These are phyloP conservation scores for Yasuhikotakia modesta DNA, from an alignment of 2,797 vertebrate species.

Conservation along the genomic window DNA sequence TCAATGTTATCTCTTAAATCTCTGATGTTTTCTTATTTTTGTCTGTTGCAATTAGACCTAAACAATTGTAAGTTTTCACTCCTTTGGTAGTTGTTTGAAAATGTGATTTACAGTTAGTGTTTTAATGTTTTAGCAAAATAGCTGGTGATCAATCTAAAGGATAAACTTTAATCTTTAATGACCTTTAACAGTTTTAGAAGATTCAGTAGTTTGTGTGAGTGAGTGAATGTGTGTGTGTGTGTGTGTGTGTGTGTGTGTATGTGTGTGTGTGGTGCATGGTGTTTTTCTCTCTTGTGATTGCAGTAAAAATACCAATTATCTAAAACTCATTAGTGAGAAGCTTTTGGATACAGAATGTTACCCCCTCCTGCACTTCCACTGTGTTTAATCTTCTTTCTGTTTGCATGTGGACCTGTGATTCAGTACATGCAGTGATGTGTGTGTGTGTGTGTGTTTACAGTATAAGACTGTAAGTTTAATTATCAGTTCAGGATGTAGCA, in stretches of 20 bases:
- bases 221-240: constrained; percentile 75
- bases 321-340: constrained; percentile 79
- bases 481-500: constrained; percentile 72
- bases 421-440: constrained; percentile 34
- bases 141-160: constrained; percentile 70
- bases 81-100: constrained; percentile 62
- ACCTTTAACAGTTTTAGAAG: constrained; percentile 78
- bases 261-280: constrained; percentile 76
- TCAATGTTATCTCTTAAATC: neutral
- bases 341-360: constrained; percentile 75
- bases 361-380: constrained; percentile 50
- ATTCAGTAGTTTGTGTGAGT: constrained; percentile 74
- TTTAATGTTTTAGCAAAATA: constrained; percentile 77
- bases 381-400: constrained; percentile 52
- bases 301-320: constrained; percentile 83
- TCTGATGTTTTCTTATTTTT: neutral
- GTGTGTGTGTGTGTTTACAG: constrained; percentile 53
- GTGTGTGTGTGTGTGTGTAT: constrained; percentile 65
- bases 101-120: constrained; percentile 79
- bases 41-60: constrained; percentile 53
- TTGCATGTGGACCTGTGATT: constrained; percentile 35
- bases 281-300: constrained; percentile 77
- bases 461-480: constrained; percentile 69
- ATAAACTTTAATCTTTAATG: constrained; percentile 76
- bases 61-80: constrained; percentile 63